Evolutionary conservation across 2,113 vertebrate genomes (phyloP).

Genomic region (Rhynchomys soricoides): DNA sequence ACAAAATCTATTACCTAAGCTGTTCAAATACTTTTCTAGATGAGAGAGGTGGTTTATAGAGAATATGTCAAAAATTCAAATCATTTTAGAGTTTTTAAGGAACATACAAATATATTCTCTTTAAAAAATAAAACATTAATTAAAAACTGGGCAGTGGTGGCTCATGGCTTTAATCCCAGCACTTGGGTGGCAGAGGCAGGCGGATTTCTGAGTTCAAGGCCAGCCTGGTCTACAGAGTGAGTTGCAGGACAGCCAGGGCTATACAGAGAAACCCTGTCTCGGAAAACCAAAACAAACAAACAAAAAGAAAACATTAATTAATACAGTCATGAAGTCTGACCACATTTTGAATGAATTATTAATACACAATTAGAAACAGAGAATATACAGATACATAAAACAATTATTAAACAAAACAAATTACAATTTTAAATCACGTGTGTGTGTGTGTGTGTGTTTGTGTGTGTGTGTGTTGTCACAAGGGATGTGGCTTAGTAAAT

Average conservation of each 20-base stretch:
- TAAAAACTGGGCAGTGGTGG: too few species aligned
- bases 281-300: too few species aligned
- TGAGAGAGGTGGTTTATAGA: not conserved
- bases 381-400: not conserved
- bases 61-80: not conserved
- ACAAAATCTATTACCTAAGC: not conserved
- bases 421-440: not conserved
- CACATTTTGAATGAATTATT: conserved; percentile 15
- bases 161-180: too few species aligned
- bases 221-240: too few species aligned
- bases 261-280: too few species aligned
- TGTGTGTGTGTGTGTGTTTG: too few species aligned
- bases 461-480: too few species aligned
- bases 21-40: not conserved
- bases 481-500: not conserved
- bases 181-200: too few species aligned
- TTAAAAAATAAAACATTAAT: too few species aligned
- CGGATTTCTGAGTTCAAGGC: too few species aligned
- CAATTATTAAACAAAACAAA: conserved; percentile 11
- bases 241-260: too few species aligned
- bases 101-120: not conserved
- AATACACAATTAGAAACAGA: not conserved
- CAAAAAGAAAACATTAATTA: too few species aligned
- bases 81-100: not conserved
- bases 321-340: not conserved